Conservation (phyloP, 2,888 invertebrate genomes). For the Caenorhabditis zanzibari region DNA sequence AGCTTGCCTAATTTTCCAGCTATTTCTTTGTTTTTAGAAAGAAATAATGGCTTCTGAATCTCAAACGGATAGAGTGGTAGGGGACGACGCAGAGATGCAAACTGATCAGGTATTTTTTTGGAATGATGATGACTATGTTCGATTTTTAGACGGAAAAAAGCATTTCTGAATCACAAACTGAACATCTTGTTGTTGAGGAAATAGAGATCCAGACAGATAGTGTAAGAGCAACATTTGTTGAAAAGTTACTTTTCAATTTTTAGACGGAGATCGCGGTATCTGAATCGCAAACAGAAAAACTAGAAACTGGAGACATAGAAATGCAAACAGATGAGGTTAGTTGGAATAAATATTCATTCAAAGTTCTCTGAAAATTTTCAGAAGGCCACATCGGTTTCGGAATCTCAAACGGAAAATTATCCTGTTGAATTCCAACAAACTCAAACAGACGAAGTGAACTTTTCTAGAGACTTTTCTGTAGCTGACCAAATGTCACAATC, state of each 20-base stretch:
- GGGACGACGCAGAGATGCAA: constrained; percentile 12
- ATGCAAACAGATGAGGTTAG: constrained; percentile 38
- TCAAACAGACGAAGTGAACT: constrained; percentile 37
- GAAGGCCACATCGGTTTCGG: neutral
- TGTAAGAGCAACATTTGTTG: no score
- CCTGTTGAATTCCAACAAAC: constrained; percentile 16
- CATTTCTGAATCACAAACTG: constrained; percentile 8
- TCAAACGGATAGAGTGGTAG: constrained; percentile 21
- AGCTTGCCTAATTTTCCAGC: neutral
- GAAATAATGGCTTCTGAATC: constrained; percentile 16
- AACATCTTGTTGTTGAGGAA: neutral
- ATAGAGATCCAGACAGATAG: constrained; percentile 14
- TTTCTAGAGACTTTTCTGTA: neutral
- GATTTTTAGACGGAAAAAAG: neutral
- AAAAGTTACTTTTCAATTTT: neutral
- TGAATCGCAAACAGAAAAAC: constrained; percentile 30
- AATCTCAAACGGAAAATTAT: constrained; percentile 27
- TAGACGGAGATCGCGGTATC: neutral
- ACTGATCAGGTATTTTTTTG: constrained; percentile 4
- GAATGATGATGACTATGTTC: neutral
- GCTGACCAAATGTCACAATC: constrained; percentile 33
- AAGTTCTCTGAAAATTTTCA: constrained; percentile 3
- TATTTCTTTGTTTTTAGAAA: neutral
- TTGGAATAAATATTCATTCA: neutral
- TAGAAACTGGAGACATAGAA: constrained; percentile 5